Evolutionary conservation across 1,140 invertebrate species (phyloP), one percentile per base, ranked within the genome.

Genomic region (Caenorhabditis tropicalis): DNA sequence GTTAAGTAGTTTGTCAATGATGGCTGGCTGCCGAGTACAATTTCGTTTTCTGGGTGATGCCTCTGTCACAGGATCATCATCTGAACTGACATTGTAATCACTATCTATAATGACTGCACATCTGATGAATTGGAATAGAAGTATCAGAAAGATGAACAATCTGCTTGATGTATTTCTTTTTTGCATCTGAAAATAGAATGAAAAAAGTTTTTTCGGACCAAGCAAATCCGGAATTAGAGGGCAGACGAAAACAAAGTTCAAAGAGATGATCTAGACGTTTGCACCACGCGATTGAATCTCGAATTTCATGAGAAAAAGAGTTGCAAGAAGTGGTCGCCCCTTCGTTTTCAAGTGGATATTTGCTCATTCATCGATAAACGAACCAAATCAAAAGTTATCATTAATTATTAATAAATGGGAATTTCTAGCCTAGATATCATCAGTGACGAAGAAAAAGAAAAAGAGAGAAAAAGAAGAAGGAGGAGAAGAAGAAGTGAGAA

Each of bases 1-100:
- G 81, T 90, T 90, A 21, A 90, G 79, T 10, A 90, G 58, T 81
- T 89, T 89, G 80, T 90, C 89, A 43, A 90, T 90, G 70, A 90
- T 91, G 21, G 81, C 81, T 19, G 83, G 87, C 65, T 89, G 89
- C 27, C 82, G 86, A 21, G 87, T 88, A 80, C 88, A 89, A 82
- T 89, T 89, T 36, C 83, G 74, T 80, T 80, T 79, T 85, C 36
- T 60, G 1, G 51, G 6, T 0, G 48, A 79, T 36, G 56, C 60
- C 36, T 65, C 36, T 74, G 65, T 74, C 10, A 48, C 33, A 12
- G 82, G 60, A 24, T 86, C 82, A 29, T 86, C 81, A 33, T 51
- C 60, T 2, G 82, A 83, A 56, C 43, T 39, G 21, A 80, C 49
- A 79, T 79, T 79, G 27, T 84, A 84, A 58, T 84, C 82, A 27